phyloP scores from a whole-genome alignment of 1,140 invertebrate genomes.

The Octopus sinensis region DNA sequence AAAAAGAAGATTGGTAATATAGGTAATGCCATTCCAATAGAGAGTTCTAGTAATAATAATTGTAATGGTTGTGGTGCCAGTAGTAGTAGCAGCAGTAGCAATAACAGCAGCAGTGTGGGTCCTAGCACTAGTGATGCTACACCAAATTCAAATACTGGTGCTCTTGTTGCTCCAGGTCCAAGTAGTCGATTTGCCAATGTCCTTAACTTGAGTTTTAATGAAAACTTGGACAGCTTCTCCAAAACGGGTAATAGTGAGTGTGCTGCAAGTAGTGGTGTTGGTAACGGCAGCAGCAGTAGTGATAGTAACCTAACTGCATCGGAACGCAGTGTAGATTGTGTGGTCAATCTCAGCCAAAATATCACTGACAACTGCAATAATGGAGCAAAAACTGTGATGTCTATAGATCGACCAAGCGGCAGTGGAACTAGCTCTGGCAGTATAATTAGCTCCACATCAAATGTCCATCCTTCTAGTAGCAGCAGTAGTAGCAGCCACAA shows the following conservation, averaged over 20 bases:
- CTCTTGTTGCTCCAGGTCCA: not conserved
- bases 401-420: not conserved
- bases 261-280: not conserved
- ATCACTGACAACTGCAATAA: not conserved
- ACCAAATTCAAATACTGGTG: not conserved
- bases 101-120: not conserved
- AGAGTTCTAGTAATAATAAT: not conserved
- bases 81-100: not conserved
- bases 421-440: not conserved
- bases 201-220: not conserved
- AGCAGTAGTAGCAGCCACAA: conserved; percentile 7
- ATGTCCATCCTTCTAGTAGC: not conserved
- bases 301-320: not conserved
- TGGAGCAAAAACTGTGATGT: not conserved
- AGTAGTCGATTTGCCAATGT: not conserved
- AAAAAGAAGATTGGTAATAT: not conserved
- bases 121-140: not conserved
- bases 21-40: not conserved
- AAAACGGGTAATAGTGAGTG: conserved; percentile 4
- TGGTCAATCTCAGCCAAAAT: conserved; percentile 2
- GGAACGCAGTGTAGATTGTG: not conserved
- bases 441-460: not conserved
- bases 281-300: not conserved
- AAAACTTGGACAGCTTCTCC: not conserved
- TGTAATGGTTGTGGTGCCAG: not conserved